Percentiles rank a stretch among this genome's conserved stretches.
Evolutionary conservation across 2,797 vertebrate genomes (phyloP).

Genomic region (Graptemys geographica): DNA sequence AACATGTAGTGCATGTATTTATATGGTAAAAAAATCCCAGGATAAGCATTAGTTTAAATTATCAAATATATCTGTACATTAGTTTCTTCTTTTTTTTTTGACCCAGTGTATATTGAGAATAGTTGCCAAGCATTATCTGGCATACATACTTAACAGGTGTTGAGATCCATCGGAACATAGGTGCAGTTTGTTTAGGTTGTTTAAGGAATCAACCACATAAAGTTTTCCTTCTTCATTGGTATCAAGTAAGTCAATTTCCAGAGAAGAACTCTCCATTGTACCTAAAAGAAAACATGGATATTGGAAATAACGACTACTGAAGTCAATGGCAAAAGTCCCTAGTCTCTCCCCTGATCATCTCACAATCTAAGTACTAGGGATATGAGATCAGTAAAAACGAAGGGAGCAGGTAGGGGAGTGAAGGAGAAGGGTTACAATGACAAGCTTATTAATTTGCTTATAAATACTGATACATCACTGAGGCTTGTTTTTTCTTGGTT

Average conservation of each 20-base stretch:
- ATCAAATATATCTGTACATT: background rate
- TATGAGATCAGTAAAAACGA: background rate
- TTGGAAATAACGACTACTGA: background rate
- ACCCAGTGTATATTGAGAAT: background rate
- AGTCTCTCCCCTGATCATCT: background rate
- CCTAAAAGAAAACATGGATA: conserved; percentile 64
- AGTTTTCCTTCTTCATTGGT: conserved; percentile 79
- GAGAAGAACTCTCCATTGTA: conserved; percentile 75
- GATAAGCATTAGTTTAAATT: background rate
- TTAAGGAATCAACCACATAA: conserved; percentile 84
- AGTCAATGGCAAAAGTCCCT: background rate
- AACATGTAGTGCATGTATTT: background rate
- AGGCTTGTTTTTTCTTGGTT: background rate
- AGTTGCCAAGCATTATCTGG: background rate
- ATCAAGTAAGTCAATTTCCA: conserved; percentile 56
- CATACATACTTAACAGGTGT: conserved; percentile 66
- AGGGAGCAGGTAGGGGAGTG: background rate
- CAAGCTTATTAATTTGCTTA: background rate
- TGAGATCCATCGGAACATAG: conserved; percentile 69
- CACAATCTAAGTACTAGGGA: background rate
- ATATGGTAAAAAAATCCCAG: background rate
- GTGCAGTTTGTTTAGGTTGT: conserved; percentile 82
- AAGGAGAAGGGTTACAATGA: background rate
- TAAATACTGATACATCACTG: background rate
- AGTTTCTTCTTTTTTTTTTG: background rate